Base-by-base conservation (phyloP, 2,113 vertebrate genomes). In the Damaliscus lunatus region DNA sequence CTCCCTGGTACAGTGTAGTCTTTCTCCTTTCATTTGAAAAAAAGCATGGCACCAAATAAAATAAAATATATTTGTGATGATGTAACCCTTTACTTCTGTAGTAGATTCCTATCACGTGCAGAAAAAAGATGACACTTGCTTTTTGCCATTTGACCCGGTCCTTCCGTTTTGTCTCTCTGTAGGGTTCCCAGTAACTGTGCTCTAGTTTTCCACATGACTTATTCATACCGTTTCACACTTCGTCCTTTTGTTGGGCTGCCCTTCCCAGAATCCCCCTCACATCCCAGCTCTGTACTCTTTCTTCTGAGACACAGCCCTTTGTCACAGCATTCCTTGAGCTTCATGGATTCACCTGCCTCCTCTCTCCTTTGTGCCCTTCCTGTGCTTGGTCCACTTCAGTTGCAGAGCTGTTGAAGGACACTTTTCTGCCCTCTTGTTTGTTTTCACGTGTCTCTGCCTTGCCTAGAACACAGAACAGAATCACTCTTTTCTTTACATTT, bases 11-110 rank as follows among this genome's bases (percentile, higher is more conserved):
- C 98, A 98, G 98, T 99, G 99, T 98, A 99, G 98, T 98, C 99
- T 31, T 97, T 98, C 96, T 98, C 93, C 99, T 99, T 98, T 99
- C 99, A 99, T 98, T 99, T 94, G 96, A 99, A 99, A 99, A 99
- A 99, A 99, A 99, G 99, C 99, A 99, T 99, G 99, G 99, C 99
- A 99, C 99, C 99, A 98, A 98, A 98, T 97, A 27, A 59, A 27
- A 27, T 59, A 33, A 88, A 81, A 50, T 29, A 23, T 43, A n/a
- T 64, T 19, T 48, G 33, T 62, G 53, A 62, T 5, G 23, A 11
- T 15, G 1, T 50, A 46, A 57, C 9, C 33, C 33, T 57, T 53
- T 57, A 27, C 46, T 60, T 59, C 67, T 71, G 19, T 27, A 36
- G 1, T 53, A 14, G 15, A 57, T 67, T 67, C 16, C 21, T 50